A percentile compares a stretch with the other conserved stretches of the same genome.
phyloP scores from a whole-genome alignment of 2,113 vertebrate species.

The Chaetorhynchus papuensis region DNA sequence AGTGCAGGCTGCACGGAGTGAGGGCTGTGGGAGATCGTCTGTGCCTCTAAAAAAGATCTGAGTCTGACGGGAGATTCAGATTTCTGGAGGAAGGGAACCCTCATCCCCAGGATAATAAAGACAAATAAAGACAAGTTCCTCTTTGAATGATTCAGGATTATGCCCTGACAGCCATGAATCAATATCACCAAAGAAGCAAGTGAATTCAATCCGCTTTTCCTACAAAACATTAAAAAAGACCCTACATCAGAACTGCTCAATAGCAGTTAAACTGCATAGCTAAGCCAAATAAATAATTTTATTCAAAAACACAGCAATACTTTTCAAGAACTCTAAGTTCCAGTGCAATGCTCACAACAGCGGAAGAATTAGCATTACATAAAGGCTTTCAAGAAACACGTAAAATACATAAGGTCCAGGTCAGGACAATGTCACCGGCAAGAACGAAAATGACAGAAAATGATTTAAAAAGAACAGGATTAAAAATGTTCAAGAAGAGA shows the following conservation, averaged over 20 bases:
- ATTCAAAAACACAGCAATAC: background rate
- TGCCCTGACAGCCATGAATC: background rate
- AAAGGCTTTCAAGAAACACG: accelerated
- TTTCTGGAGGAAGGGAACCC: background rate
- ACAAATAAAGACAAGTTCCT: background rate
- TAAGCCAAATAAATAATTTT: background rate
- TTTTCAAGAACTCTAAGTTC: background rate
- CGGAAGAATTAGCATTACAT: accelerated
- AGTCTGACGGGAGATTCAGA: background rate
- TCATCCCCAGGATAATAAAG: background rate
- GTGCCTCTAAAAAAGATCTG: background rate
- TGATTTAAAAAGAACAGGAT: accelerated
- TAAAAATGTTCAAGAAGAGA: background rate
- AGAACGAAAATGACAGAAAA: background rate
- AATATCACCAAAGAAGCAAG: background rate
- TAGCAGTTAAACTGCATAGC: accelerated
- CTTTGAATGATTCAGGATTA: background rate
- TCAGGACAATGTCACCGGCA: background rate
- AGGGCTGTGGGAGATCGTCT: background rate
- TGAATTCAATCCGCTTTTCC: background rate
- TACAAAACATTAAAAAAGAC: background rate
- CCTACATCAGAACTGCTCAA: background rate
- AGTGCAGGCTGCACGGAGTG: accelerated
- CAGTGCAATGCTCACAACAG: background rate
- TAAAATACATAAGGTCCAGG: background rate